Base-by-base conservation (phyloP, 2,888 invertebrate genomes). In the Agriopis leucophaearia region DNA sequence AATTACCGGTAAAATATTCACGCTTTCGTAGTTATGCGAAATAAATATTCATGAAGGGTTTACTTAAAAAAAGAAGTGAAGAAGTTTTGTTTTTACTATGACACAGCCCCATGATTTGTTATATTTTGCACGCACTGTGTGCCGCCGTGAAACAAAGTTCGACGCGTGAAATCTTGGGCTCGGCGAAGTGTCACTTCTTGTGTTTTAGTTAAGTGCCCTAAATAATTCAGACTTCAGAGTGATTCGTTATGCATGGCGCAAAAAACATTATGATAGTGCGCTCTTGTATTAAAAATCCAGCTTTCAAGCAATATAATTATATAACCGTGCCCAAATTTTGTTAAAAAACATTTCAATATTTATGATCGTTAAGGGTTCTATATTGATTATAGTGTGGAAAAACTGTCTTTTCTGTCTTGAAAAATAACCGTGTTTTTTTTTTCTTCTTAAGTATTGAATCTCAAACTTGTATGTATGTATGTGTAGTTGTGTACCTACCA, bases 141-240 rank as follows among this genome's bases (percentile, higher is more conserved):
- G 57, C 40, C 55, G 10, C 42, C 45, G 57, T 42, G 52, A 50
- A 42, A 58, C 58, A 45, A 12, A 27, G 47, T 59, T n/a, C 18
- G 12, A 13, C 40, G 44, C 61, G 51, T 50, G 47, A 66, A 61
- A 57, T 57, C 18, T 40, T 57, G 47, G 16, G 62, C 45, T 56
- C 40, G 66, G 35, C 50, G 15, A 56, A 40, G 50, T 61, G 65
- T 45, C 60, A 36, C 52, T 51, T 56, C 56, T 44, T 54, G 50
- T 61, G 56, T 52, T 56, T 38, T 47, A 62, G 61, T 62, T 57
- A 57, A 62, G 47, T 61, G 52, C 47, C 47, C 40, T 62, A 44
- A 42, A 45, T 57, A 38, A n/a, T 52, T 58, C 27, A 15, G 9
- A 5, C 13, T 8, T 15, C 15, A 52, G 38, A 15, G 27, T 38